phyloP scores from a whole-genome alignment of 1,140 invertebrate genomes.

The Hyposmocoma kahamanoa region DNA sequence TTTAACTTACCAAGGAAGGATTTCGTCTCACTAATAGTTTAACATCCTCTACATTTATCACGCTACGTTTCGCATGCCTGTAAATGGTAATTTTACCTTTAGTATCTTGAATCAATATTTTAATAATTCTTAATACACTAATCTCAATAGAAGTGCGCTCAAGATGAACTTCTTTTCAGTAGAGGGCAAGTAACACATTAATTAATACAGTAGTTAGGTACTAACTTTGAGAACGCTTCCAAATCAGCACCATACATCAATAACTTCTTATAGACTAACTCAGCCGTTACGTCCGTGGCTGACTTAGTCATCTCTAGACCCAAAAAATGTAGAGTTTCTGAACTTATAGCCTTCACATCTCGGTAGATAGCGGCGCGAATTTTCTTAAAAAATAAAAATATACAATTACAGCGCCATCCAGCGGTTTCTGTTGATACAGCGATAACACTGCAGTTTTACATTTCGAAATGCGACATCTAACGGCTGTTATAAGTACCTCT shows the following conservation, averaged over 20 bases:
- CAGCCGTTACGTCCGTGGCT: slow-evolving; percentile 68
- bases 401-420: slow-evolving; percentile 18
- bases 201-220: slow-evolving; percentile 10
- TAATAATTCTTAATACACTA: too few relatives aligned
- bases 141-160: too few relatives aligned
- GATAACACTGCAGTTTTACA: too few relatives aligned
- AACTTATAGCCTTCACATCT: slow-evolving; percentile 59
- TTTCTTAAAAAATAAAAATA: slow-evolving; percentile 58
- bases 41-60: slow-evolving; percentile 71
- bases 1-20: slow-evolving; percentile 63
- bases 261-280: slow-evolving; percentile 71
- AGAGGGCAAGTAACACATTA: too few relatives aligned
- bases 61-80: slow-evolving; percentile 74
- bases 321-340: slow-evolving; percentile 59
- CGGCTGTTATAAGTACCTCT: neutral
- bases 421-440: too few relatives aligned
- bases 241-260: slow-evolving; percentile 67
- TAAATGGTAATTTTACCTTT: too few relatives aligned
- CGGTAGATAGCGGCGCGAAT: slow-evolving; percentile 57
- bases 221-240: slow-evolving; percentile 75
- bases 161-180: too few relatives aligned
- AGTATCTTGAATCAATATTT: neutral
- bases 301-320: slow-evolving; percentile 63
- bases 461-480: neutral
- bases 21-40: slow-evolving; percentile 72